These are phyloP conservation scores for Pogoniulus pusillus DNA, from an alignment of 2,797 vertebrate species.

Conservation along the genomic window DNA sequence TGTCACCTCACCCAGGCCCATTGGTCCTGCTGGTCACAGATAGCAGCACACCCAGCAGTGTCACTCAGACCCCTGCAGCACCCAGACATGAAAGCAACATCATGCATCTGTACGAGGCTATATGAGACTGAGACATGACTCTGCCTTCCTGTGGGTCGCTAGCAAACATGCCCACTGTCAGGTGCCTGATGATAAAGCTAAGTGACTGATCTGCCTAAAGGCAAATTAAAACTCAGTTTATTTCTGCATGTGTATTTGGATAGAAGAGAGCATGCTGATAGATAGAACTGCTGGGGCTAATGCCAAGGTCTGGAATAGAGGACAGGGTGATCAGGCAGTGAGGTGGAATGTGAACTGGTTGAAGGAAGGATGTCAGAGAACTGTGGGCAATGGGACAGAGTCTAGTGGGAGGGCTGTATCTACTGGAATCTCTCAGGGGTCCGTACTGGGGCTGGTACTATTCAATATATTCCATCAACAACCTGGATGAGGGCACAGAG, in stretches of 20 bases:
- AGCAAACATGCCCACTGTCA: not conserved
- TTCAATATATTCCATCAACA: no score
- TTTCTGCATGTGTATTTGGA: not conserved
- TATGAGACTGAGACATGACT: not conserved
- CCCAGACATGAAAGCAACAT: not conserved
- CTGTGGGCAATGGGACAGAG: no score
- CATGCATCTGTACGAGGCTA: not conserved
- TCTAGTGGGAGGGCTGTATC: no score
- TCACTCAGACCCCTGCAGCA: not conserved
- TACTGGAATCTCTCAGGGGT: no score
- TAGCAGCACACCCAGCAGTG: accelerated
- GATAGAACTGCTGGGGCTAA: not conserved
- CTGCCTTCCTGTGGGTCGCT: not conserved
- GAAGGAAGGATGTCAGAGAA: no score
- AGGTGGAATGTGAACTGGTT: no score
- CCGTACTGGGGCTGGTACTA: no score
- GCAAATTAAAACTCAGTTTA: not conserved
- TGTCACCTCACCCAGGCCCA: accelerated
- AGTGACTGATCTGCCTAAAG: not conserved
- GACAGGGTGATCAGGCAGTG: not conserved
- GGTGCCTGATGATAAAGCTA: not conserved
- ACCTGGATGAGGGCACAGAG: no score
- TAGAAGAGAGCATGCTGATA: not conserved
- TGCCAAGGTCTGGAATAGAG: not conserved
- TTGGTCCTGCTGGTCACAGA: not conserved